Evolutionary conservation across 2,797 vertebrate species (phyloP).

Genomic region (Australoheros facetus): DNA sequence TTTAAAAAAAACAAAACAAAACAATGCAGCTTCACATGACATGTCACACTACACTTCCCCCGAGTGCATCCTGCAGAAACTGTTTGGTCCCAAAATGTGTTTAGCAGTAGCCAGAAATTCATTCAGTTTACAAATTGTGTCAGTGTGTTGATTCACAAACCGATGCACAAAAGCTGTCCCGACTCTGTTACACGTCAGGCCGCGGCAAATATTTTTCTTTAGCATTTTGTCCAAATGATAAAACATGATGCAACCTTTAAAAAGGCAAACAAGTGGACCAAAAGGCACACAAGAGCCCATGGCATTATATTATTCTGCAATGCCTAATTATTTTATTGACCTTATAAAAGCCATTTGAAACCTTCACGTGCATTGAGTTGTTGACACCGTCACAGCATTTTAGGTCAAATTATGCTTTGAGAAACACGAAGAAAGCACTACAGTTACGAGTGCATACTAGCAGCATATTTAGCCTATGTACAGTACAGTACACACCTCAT

Average conservation of each 20-base stretch:
- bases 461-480: neutral
- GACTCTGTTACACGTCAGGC: neutral
- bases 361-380: slow-evolving; percentile 4
- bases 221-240: slow-evolving; percentile 13
- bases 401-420: neutral
- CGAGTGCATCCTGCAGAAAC: slow-evolving; percentile 4
- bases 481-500: neutral
- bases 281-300: neutral
- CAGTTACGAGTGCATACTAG: neutral
- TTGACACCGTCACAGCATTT: neutral
- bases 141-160: slow-evolving; percentile 19
- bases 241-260: neutral
- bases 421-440: neutral
- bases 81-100: slow-evolving; percentile 9
- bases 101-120: slow-evolving; percentile 15
- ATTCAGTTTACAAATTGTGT: slow-evolving; percentile 31
- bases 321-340: neutral
- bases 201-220: neutral
- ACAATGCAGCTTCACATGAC: slow-evolving; percentile 1
- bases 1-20: slow-evolving; percentile 3
- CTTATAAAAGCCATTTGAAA: slow-evolving; percentile 11
- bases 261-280: neutral
- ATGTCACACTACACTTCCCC: slow-evolving; percentile 4
- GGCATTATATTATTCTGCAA: neutral
- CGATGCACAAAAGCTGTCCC: neutral